Evolutionary conservation across 2,888 invertebrate species (phyloP), one percentile per base, ranked within the genome.

Genomic region (Gibbula magus): DNA sequence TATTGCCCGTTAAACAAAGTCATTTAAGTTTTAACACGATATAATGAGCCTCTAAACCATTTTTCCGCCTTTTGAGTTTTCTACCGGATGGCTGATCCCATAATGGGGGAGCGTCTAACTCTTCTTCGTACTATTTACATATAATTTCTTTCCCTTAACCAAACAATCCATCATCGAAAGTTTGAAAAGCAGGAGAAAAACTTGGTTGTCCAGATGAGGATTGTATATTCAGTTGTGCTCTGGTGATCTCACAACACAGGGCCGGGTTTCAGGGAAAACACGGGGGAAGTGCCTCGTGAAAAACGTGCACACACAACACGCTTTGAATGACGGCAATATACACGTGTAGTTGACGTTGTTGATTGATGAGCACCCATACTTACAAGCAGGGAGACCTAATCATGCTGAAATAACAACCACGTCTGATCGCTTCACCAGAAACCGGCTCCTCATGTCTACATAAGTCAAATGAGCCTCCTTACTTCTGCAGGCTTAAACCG

Each of bases 321-420:
- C 45, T 61, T 29, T 61, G 61, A 61, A 32, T 61, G 61, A 61
- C 61, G 29, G 61, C 61, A 61, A 61, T 61, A 32, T 61, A 61
- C 61, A 61, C 61, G 61, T 25, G 61, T 61, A 61, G 29, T 61
- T 61, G 61, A 61, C 61, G 29, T 61, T 29, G 61, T 29, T 61
- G 61, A 61, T 61, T 61, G 61, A 61, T 29, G 61, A 18, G 25
- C 29, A 25, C 61, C 29, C 61, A 61, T 25, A 61, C 61, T 61
- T 61, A 61, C 61, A 61, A 61, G 29, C 61, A 29, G 29, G 29
- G 61, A 45, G 61, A 61, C 61, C 29, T 25, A 61, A 61, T 61
- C 29, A 61, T 61, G 29, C 61, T 61, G 61, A 61, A 61, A 61
- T 61, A 61, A 61, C 61, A 61, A 32, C 29, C 61, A 29, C 29